phyloP scores from a whole-genome alignment of 2,888 invertebrate species.

The Tachina lurida region DNA sequence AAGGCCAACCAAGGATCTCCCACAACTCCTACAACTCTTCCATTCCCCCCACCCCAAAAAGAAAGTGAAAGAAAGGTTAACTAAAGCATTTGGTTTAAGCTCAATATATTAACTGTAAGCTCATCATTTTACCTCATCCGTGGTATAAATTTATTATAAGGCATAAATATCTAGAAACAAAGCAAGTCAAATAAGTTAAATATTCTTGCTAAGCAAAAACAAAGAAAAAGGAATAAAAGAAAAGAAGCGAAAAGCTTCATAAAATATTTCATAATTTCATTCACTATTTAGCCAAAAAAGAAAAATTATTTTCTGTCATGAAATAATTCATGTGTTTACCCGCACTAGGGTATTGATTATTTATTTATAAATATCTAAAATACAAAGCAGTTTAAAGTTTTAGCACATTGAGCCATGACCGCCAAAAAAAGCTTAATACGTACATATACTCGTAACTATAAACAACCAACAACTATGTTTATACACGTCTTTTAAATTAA shows the following conservation, averaged over 20 bases:
- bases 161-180: not conserved
- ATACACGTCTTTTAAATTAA: no score
- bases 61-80: not conserved
- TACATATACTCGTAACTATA: no score
- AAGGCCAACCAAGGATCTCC: no score
- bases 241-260: not conserved
- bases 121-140: not conserved
- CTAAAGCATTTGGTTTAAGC: not conserved
- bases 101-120: not conserved
- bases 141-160: conserved; percentile 1
- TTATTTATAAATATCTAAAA: not conserved
- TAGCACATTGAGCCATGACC: not conserved
- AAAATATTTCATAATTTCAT: conserved; percentile 14
- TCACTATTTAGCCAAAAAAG: not conserved
- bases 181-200: not conserved
- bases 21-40: not conserved
- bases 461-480: no score
- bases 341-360: not conserved
- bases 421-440: no score
- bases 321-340: not conserved
- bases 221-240: no score
- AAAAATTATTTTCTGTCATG: not conserved
- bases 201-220: no score
- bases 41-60: not conserved
- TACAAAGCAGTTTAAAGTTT: not conserved